Conservation (phyloP, 2,888 invertebrate species). For the Phengaris arion region DNA sequence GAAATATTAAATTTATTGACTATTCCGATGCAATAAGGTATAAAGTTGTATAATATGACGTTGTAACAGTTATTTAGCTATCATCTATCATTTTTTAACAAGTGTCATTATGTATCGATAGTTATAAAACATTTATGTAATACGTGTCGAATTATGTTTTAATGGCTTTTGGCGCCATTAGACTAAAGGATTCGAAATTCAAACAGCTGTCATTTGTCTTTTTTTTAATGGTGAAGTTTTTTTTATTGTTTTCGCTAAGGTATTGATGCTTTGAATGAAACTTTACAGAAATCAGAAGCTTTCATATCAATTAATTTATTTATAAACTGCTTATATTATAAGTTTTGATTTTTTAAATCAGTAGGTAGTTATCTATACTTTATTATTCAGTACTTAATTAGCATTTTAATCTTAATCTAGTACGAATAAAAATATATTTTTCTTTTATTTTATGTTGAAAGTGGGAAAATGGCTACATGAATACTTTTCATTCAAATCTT, state of each 20-base stretch:
- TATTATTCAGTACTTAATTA: too few species aligned
- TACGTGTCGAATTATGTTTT: constrained; percentile 44
- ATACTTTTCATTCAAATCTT: too few species aligned
- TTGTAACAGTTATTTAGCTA: constrained; percentile 45
- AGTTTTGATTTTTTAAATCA: too few species aligned
- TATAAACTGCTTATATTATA: too few species aligned
- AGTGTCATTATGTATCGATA: constrained; percentile 52
- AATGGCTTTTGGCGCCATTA: constrained; percentile 37
- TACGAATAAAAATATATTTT: too few species aligned
- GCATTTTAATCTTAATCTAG: too few species aligned
- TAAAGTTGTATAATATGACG: not conserved
- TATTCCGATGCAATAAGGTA: too few species aligned
- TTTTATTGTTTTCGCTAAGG: not conserved
- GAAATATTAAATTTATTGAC: too few species aligned
- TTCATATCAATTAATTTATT: too few species aligned
- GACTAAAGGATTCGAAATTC: constrained; percentile 19
- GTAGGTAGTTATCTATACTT: too few species aligned
- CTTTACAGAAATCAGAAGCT: not conserved
- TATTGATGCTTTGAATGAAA: not conserved
- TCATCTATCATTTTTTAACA: constrained; percentile 60
- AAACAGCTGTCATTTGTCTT: constrained; percentile 2
- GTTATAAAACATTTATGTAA: constrained; percentile 49
- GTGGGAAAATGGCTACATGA: too few species aligned
- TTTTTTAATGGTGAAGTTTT: not conserved
- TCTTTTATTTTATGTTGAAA: too few species aligned